Conservation (phyloP, 2,888 invertebrate species). For the Erebia palarica region DNA sequence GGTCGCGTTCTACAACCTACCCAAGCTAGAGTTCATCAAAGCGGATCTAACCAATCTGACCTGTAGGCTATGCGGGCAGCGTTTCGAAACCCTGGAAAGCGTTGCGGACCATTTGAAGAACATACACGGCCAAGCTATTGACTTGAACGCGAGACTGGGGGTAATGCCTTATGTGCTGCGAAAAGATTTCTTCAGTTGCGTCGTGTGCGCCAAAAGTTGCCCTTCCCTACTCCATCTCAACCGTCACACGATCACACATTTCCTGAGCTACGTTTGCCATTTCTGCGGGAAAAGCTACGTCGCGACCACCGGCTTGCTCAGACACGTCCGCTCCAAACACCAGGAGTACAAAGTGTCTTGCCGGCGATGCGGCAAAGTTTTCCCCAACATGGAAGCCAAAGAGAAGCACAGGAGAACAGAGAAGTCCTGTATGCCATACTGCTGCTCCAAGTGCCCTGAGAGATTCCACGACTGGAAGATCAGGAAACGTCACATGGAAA, state of each 20-base stretch:
- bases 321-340: slow-evolving; percentile 68
- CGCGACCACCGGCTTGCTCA: slow-evolving; percentile 63
- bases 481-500: slow-evolving; percentile 66
- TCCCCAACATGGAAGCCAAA: slow-evolving; percentile 71
- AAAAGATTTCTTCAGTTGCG: slow-evolving; percentile 61
- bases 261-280: slow-evolving; percentile 69
- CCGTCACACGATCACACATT: slow-evolving; percentile 71
- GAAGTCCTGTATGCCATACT: slow-evolving; percentile 71
- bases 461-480: slow-evolving; percentile 66
- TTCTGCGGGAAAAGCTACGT: slow-evolving; percentile 72
- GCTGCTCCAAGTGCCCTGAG: slow-evolving; percentile 67
- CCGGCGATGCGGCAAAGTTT: slow-evolving; percentile 64
- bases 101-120: slow-evolving; percentile 57
- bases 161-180: slow-evolving; percentile 68
- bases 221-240: slow-evolving; percentile 68
- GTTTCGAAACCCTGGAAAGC: slow-evolving; percentile 51
- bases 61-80: slow-evolving; percentile 58
- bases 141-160: slow-evolving; percentile 57
- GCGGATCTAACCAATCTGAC: slow-evolving; percentile 63
- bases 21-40: slow-evolving; percentile 70
- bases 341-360: slow-evolving; percentile 67
- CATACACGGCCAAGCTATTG: slow-evolving; percentile 52
- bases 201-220: slow-evolving; percentile 63
- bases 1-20: slow-evolving; percentile 67
- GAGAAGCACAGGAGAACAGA: slow-evolving; percentile 64